Percentiles rank a stretch among this genome's conserved stretches.
These are phyloP conservation scores for human (Homo sapiens) DNA, from an alignment of 2,113 vertebrate species.

Conservation along the genomic window GRCh38 chr5:85676001-85676500, in stretches of 20 bases:
- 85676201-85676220: neutral
- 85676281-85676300: neutral
- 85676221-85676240: neutral
- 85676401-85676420: too few relatives aligned
- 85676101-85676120: neutral
- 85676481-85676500: neutral
- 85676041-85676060: neutral
- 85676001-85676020: neutral
- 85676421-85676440: neutral
- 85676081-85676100: neutral
- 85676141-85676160: neutral
- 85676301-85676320: neutral
- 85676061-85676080: neutral
- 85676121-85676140: neutral
- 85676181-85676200: neutral
- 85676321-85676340: neutral
- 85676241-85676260: neutral
- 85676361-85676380: neutral
- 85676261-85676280: neutral
- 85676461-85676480: neutral
- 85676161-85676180: neutral
- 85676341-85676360: neutral
- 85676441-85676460: rapidly evolving
- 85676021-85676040: neutral
- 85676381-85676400: neutral